Conservation (phyloP, 1,140 invertebrate species). For the Diabrotica virgifera region DNA sequence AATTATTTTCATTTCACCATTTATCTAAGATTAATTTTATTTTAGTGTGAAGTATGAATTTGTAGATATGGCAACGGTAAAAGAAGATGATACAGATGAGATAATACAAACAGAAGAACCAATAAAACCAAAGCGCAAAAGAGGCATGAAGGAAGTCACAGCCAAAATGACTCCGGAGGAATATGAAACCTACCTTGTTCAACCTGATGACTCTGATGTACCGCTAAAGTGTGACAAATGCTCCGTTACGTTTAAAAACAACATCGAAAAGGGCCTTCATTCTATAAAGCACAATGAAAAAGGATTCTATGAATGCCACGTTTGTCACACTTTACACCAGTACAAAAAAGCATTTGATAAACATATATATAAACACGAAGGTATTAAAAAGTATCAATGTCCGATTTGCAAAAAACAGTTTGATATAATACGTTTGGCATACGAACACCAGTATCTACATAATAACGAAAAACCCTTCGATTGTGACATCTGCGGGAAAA, state of each 20-base stretch:
- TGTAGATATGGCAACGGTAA: neutral
- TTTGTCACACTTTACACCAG: slow-evolving; percentile 46
- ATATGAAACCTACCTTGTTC: neutral
- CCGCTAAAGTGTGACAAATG: slow-evolving; percentile 41
- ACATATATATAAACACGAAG: slow-evolving; percentile 46
- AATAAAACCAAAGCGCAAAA: no score
- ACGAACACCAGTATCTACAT: no score
- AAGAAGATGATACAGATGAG: no score
- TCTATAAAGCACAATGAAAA: slow-evolving; percentile 44
- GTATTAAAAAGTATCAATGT: no score
- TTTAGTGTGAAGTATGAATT: neutral
- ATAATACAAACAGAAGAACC: no score
- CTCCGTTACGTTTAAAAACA: slow-evolving; percentile 37
- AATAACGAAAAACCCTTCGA: no score
- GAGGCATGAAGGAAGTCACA: neutral
- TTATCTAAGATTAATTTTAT: neutral
- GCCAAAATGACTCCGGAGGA: neutral
- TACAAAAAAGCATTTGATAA: slow-evolving; percentile 48
- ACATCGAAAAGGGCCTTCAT: slow-evolving; percentile 37
- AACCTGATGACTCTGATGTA: slow-evolving; percentile 42
- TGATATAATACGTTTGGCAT: no score
- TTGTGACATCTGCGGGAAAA: slow-evolving; percentile 52
- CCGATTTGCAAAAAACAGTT: no score
- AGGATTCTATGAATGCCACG: slow-evolving; percentile 42
- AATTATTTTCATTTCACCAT: neutral